A percentile compares a stretch with the other conserved stretches of the same genome.
Conservation (phyloP, 2,797 vertebrate species). For the Pteropus rufus region DNA sequence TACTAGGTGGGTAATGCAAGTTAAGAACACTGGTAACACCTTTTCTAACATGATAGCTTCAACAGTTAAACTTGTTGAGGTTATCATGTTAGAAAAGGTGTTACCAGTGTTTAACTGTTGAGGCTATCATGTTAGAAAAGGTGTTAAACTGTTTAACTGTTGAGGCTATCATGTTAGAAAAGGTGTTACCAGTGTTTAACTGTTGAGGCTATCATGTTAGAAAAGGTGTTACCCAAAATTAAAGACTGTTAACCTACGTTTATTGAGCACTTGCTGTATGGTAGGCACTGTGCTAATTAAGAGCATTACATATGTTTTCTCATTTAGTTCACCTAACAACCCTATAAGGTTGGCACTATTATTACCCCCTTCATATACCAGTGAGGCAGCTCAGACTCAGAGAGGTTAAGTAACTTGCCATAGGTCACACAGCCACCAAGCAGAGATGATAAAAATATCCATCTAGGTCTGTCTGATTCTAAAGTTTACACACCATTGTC, state of each 20-base stretch:
- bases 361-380: background rate
- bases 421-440: background rate
- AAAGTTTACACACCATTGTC: background rate
- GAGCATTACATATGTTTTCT: background rate
- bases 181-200: no score
- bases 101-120: no score
- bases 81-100: no score
- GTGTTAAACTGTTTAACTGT: background rate
- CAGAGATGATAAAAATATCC: background rate
- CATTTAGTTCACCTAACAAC: background rate
- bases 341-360: background rate
- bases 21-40: background rate
- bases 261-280: background rate
- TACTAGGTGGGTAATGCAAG: background rate
- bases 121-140: background rate
- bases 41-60: no score
- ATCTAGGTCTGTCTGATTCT: background rate
- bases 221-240: constrained; percentile 3
- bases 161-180: no score
- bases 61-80: no score
- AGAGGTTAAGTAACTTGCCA: background rate
- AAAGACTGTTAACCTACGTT: background rate
- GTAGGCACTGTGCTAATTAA: background rate
- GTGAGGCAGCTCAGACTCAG: background rate
- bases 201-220: background rate